Evolutionary conservation across 1,140 invertebrate genomes (phyloP).

Genomic region (Trichomalopsis sarcophagae): DNA sequence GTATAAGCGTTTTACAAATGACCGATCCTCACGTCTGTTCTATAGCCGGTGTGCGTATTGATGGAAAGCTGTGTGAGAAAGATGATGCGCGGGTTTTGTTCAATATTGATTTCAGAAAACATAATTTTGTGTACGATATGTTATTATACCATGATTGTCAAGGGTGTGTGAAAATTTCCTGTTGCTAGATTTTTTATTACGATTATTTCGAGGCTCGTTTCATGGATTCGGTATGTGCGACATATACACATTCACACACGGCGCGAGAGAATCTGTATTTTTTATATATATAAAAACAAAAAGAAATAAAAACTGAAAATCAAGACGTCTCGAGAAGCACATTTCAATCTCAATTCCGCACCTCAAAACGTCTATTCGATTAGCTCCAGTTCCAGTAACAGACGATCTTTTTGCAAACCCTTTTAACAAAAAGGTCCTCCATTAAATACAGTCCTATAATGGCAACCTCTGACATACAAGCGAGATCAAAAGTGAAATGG

Average conservation of each 20-base stretch:
- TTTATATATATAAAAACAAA: background rate
- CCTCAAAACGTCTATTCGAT: background rate
- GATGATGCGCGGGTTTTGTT: too few species aligned
- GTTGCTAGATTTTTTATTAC: too few species aligned
- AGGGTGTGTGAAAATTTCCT: too few species aligned
- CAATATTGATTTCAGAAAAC: too few species aligned
- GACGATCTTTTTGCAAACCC: background rate
- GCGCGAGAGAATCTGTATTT: background rate
- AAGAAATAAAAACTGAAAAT: background rate
- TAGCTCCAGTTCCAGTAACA: background rate
- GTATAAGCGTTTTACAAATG: background rate
- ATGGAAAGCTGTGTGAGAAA: too few species aligned
- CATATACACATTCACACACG: too few species aligned
- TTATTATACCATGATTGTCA: too few species aligned
- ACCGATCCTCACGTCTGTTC: background rate
- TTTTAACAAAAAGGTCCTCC: background rate
- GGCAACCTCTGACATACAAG: too few species aligned
- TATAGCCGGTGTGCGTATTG: too few species aligned
- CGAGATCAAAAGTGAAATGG: too few species aligned
- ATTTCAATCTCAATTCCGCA: background rate
- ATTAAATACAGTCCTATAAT: background rate
- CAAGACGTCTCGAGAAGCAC: background rate
- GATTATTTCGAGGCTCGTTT: background rate
- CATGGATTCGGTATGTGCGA: too few species aligned
- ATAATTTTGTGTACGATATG: too few species aligned